Conservation (phyloP, 2,797 vertebrate species). For the Clarias fuscus region DNA sequence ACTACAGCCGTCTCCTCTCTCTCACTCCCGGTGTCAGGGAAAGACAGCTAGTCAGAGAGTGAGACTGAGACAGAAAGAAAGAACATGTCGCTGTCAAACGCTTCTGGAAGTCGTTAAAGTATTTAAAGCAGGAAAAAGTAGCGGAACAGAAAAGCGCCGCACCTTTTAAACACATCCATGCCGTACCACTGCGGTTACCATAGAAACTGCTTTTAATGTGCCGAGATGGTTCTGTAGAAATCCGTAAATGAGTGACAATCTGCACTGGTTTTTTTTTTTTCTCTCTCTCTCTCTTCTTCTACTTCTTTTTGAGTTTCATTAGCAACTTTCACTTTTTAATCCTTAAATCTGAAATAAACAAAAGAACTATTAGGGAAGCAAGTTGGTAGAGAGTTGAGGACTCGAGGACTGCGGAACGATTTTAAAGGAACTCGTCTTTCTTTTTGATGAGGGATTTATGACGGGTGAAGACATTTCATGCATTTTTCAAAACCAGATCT, state of each 20-base stretch:
- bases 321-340: conserved; percentile 1
- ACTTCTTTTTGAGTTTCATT: conserved; percentile 2
- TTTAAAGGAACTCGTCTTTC: not conserved
- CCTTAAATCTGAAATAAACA: conserved; percentile 5
- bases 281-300: not conserved
- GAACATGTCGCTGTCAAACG: conserved; percentile 27
- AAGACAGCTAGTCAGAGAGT: not conserved
- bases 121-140: conserved; percentile 28
- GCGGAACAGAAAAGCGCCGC: conserved; percentile 7
- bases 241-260: conserved; percentile 37
- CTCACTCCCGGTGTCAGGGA: not conserved
- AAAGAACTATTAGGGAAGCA: not conserved
- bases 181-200: conserved; percentile 19
- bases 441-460: not conserved
- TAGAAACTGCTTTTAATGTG: conserved; percentile 38
- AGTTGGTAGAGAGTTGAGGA: not conserved
- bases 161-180: conserved; percentile 26
- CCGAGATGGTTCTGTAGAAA: conserved; percentile 21
- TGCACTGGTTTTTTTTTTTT: conserved; percentile 9
- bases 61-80: conserved; percentile 16
- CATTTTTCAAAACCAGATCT: not conserved
- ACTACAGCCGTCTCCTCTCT: not conserved
- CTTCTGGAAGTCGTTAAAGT: conserved; percentile 29
- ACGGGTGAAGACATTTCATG: not conserved
- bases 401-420: not conserved